phyloP scores from a whole-genome alignment of 2,113 vertebrate species.

The Procapra przewalskii region DNA sequence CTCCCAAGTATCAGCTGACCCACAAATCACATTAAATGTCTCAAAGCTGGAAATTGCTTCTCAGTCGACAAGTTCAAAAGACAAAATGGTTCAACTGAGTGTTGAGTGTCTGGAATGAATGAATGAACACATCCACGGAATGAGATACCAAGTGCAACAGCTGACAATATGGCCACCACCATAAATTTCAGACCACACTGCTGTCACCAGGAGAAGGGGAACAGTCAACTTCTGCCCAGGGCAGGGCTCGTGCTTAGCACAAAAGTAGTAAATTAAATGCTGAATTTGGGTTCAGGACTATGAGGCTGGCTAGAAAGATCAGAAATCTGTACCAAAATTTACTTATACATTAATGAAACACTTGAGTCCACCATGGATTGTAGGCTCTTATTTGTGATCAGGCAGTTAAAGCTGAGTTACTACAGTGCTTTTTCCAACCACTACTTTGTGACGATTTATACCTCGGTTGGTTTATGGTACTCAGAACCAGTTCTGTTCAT shows the following conservation, averaged over 20 bases:
- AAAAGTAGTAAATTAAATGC: conserved; percentile 52
- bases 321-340: conserved; percentile 55
- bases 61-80: conserved; percentile 44
- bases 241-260: background rate
- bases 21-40: background rate
- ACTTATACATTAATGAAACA: conserved; percentile 56
- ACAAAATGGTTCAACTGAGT: background rate
- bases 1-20: background rate
- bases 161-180: background rate
- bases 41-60: background rate
- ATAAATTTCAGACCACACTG: background rate
- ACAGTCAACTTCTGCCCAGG: background rate
- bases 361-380: background rate
- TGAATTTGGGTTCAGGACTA: conserved; percentile 20
- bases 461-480: background rate
- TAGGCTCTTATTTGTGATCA: conserved; percentile 53
- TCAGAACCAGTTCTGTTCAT: conserved; percentile 38
- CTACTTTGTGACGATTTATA: conserved; percentile 50
- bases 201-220: background rate
- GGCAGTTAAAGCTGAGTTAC: conserved; percentile 54
- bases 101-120: conserved; percentile 46
- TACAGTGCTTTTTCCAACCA: conserved; percentile 45
- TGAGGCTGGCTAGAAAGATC: conserved; percentile 16
- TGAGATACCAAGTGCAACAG: background rate
- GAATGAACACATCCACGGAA: background rate